These are phyloP conservation scores for Agelaius phoeniceus DNA, from an alignment of 2,113 vertebrate genomes.

Conservation along the genomic window DNA sequence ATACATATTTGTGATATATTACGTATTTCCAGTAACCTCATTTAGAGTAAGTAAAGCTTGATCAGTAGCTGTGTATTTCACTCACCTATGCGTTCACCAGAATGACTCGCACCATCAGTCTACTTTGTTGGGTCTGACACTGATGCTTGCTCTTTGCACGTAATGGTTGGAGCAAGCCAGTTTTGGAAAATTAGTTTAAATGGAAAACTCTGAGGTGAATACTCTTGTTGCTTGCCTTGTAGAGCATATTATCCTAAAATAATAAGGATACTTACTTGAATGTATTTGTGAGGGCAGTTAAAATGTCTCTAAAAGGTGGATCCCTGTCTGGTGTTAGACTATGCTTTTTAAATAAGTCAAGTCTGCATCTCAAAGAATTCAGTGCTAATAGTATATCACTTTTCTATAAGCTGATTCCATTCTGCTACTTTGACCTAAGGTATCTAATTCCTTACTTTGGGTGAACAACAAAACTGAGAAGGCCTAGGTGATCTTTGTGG, in stretches of 20 bases:
- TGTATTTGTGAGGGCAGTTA: conserved; percentile 60
- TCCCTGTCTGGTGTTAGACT: background rate
- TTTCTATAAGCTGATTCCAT: background rate
- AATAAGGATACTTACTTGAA: conserved; percentile 27
- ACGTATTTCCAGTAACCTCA: background rate
- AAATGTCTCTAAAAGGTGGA: background rate
- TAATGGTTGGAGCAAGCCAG: conserved; percentile 50
- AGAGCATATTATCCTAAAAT: conserved; percentile 45
- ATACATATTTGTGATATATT: background rate
- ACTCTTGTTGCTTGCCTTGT: conserved; percentile 63
- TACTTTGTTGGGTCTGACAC: background rate
- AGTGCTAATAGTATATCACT: background rate
- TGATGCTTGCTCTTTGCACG: conserved; percentile 37
- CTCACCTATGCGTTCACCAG: background rate
- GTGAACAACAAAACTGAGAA: conserved; percentile 46
- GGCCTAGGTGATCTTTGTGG: conserved; percentile 11
- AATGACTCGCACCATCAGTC: background rate
- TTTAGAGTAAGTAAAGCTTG: background rate
- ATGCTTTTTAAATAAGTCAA: conserved; percentile 45
- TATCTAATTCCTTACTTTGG: conserved; percentile 3
- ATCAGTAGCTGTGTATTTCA: background rate
- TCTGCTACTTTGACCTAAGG: background rate
- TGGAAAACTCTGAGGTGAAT: conserved; percentile 29
- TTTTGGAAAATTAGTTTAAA: conserved; percentile 49
- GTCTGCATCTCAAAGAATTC: conserved; percentile 50